Conservation (phyloP, 2,113 vertebrate genomes). For the Scopus umbretta region DNA sequence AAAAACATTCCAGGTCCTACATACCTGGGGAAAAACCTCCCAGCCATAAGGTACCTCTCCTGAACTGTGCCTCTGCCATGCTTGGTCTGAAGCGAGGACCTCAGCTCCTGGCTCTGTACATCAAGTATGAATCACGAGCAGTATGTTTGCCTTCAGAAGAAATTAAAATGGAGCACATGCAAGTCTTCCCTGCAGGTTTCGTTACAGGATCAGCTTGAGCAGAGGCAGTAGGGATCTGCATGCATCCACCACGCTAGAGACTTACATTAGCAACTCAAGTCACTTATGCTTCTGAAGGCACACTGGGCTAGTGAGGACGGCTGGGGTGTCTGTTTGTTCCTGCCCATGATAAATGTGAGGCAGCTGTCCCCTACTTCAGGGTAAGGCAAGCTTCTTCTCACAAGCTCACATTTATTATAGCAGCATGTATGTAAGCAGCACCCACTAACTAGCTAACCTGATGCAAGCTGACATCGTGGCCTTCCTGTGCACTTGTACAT, state of each 20-base stretch:
- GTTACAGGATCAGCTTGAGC: neutral
- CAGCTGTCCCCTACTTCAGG: neutral
- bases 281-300: neutral
- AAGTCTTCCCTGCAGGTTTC: neutral
- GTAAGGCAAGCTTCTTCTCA: neutral
- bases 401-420: neutral
- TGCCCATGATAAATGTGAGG: neutral
- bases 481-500: neutral
- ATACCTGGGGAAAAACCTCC: neutral
- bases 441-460: neutral
- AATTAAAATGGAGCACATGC: neutral
- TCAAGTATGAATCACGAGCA: neutral
- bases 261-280: neutral
- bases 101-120: neutral
- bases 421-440: neutral
- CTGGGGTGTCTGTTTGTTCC: neutral
- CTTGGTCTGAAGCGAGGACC: neutral
- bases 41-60: neutral
- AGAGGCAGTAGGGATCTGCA: neutral
- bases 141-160: neutral
- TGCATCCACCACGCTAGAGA: fast-evolving
- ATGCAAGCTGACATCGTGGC: neutral
- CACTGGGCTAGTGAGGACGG: neutral
- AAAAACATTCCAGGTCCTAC: neutral
- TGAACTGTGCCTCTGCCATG: neutral